Base-by-base conservation (phyloP, 2,888 invertebrate genomes). In the Xestia xanthographa region DNA sequence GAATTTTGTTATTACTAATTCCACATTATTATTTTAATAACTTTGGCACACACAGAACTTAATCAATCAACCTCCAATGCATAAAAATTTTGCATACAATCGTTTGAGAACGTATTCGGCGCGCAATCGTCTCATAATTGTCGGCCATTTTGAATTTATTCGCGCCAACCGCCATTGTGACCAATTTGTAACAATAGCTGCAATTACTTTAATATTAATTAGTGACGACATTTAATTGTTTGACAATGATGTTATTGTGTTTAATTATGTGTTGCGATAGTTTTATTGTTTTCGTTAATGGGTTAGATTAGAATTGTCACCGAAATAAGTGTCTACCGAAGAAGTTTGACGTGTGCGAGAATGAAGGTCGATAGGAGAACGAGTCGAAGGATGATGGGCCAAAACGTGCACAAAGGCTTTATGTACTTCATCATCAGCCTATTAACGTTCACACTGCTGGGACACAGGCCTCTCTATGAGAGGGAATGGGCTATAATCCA, bases 31-130 rank as follows among this genome's bases (percentile, higher is more conserved):
- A 34, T 34, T 34, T 34, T 34, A 34, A 5, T 34, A 85, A 88
- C 68, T 86, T 92, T 91, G 88, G 87, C 76, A 86, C 76, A 66
- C 89, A 71, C 75, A 72, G 74, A 45, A 67, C 81, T 84, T 81
- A 86, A 90, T 87, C 88, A 91, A 92, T 92, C 91, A 91, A 88
- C 70, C 78, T 87, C 83, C 85, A 88, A 71, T 82, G 84, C 86
- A 87, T 86, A 82, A 87, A 77, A 89, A 76, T 79, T 93, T 94
- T 92, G 94, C 94, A 94, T 94, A 93, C 94, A 94, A 94, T 93
- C 89, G 91, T 77, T 72, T 70, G 67, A 79, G 77, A 88, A 87
- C 89, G 86, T 89, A 90, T 92, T 92, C 87, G 88, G 87, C 85
- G 85, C 89, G 92, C 89, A 91, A 89, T 91, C 88, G 87, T 79